Base-by-base conservation (phyloP, 2,888 invertebrate species). In the Pollenia griseotomentosa region DNA sequence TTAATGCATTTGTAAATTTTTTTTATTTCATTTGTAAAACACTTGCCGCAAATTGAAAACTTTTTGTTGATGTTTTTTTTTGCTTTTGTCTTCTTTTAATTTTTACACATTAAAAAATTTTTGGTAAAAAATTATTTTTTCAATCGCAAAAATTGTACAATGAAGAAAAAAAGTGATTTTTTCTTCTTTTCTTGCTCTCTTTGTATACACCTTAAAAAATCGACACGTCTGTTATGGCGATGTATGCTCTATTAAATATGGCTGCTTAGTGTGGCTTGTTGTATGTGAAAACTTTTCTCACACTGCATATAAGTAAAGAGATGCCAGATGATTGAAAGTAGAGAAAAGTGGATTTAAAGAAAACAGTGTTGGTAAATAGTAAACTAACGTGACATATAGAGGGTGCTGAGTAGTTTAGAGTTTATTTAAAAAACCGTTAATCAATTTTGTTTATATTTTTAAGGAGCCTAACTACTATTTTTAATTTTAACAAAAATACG, bases 81-180 rank as follows among this genome's bases (percentile, higher is more conserved):
- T 63, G 40, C 4, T 40, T 53, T 74, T 40, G 63, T 73, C 10
- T 71, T 73, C 10, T 71, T 51, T 77, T 65, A 65, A 57, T 48
- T 82, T 68, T 79, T 89, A 89, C 89, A 89, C 89, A 89, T 88
- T 84, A 84, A 89, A 89, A 89, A 89, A 86, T 89, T 84, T 70
- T 68, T 81, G 63, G 68, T 57, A 12, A 66, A 33, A 33, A 85
- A 79, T 75, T 75, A 68, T 59, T 88, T 83, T 81, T 63, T 59
- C 44, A 53, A 75, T 74, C 65, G 53, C 14, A 61, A 16, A 48
- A 48, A 51, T 19, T 74, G 16, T 53, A 70, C 7, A n/a, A 33
- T 33, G 33, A 57, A 46, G 77, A 59, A 79, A 53, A 73, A 74
- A 77, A 51, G 14, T 59, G n/a, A 66, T 66, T 77, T 84, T 53